phyloP scores from a whole-genome alignment of 2,888 invertebrate genomes.

The Melieria crassipennis region DNA sequence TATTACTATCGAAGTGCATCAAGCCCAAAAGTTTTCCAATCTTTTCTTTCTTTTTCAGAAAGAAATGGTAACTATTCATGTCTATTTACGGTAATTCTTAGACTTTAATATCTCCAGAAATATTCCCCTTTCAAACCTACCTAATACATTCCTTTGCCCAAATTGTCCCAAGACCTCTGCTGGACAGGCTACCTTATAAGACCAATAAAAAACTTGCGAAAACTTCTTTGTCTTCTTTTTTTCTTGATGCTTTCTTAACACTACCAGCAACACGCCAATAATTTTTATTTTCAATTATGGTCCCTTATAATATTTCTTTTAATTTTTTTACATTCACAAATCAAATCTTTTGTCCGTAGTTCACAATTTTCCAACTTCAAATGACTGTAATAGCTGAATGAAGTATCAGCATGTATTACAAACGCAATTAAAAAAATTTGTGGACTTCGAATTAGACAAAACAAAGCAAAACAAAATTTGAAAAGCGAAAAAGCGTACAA shows the following conservation, averaged over 20 bases:
- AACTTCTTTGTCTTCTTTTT: neutral
- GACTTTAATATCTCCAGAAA: conserved; percentile 14
- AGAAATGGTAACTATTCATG: too few relatives aligned
- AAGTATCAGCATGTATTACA: neutral
- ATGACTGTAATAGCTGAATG: conserved; percentile 4
- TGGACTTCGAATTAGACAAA: neutral
- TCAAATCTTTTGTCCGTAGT: neutral
- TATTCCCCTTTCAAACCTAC: conserved; percentile 29
- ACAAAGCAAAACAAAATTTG: neutral
- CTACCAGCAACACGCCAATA: conserved; percentile 8
- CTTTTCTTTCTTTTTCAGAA: too few relatives aligned
- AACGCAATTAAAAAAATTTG: neutral
- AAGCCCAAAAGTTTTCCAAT: too few relatives aligned
- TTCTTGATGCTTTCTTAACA: neutral
- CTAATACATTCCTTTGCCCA: conserved; percentile 21
- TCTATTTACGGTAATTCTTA: too few relatives aligned
- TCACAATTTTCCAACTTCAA: conserved; percentile 7
- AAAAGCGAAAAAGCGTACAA: neutral
- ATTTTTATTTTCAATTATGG: conserved; percentile 1
- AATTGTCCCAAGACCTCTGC: conserved; percentile 15
- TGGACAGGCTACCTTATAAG: conserved; percentile 15
- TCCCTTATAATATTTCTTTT: conserved; percentile 11
- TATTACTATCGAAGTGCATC: too few relatives aligned
- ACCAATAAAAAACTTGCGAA: neutral
- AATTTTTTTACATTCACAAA: neutral